Conservation (phyloP, 1,140 invertebrate species). For the Drosophila ercepeae region DNA sequence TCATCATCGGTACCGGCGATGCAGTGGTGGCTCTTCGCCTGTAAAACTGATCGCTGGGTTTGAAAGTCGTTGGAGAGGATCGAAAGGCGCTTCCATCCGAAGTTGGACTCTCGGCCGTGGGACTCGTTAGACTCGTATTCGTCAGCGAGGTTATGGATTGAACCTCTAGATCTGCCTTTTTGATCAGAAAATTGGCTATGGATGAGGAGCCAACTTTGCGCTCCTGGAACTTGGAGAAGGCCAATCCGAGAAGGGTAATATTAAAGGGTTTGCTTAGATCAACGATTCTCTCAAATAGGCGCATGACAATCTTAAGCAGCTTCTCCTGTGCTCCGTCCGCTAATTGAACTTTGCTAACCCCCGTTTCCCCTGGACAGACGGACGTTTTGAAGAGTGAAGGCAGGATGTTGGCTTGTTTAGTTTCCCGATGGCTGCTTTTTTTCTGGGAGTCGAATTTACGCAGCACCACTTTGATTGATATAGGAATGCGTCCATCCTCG, state of each 20-base stretch:
- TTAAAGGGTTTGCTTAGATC: slow-evolving; percentile 90
- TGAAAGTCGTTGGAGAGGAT: slow-evolving; percentile 76
- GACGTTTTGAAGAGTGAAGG: slow-evolving; percentile 86
- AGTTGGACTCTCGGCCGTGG: slow-evolving; percentile 54
- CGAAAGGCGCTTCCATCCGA: slow-evolving; percentile 72
- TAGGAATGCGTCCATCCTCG: slow-evolving; percentile 90
- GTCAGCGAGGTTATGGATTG: slow-evolving; percentile 88
- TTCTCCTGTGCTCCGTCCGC: slow-evolving; percentile 86
- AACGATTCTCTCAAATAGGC: slow-evolving; percentile 89
- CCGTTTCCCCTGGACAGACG: slow-evolving; percentile 82
- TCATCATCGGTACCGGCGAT: slow-evolving; percentile 85
- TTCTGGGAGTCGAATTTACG: slow-evolving; percentile 87
- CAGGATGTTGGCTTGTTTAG: slow-evolving; percentile 88
- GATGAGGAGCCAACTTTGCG: slow-evolving; percentile 86
- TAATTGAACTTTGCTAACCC: slow-evolving; percentile 83
- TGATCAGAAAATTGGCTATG: slow-evolving; percentile 89
- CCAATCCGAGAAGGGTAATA: slow-evolving; percentile 90
- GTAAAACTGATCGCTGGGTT: slow-evolving; percentile 80
- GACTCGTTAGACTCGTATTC: slow-evolving; percentile 79
- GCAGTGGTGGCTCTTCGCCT: slow-evolving; percentile 78
- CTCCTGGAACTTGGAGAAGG: slow-evolving; percentile 91
- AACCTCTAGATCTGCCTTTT: slow-evolving; percentile 88
- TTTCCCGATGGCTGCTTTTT: slow-evolving; percentile 88
- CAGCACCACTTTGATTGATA: slow-evolving; percentile 89
- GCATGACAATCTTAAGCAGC: slow-evolving; percentile 89